These are phyloP conservation scores for Phyllotis vaccarum DNA, from an alignment of 2,797 vertebrate species.

Conservation along the genomic window DNA sequence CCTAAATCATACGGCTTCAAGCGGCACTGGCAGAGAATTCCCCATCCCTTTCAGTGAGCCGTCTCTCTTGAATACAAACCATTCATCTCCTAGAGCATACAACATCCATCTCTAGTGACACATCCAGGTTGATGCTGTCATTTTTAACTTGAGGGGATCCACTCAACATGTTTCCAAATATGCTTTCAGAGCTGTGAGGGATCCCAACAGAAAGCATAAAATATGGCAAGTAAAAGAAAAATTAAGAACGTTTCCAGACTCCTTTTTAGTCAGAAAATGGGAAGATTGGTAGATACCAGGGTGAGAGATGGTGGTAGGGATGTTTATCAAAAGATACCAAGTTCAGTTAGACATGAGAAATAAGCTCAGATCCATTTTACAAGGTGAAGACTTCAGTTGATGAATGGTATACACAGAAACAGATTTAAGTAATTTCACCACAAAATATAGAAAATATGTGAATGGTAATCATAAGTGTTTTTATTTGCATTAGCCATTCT, in stretches of 20 bases:
- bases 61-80: slow-evolving; percentile 39
- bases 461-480: neutral
- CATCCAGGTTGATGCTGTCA: neutral
- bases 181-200: neutral
- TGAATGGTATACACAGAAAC: neutral
- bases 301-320: neutral
- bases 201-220: neutral
- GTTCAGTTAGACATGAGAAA: neutral
- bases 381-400: neutral
- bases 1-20: neutral
- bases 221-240: neutral
- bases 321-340: neutral
- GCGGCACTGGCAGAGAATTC: neutral
- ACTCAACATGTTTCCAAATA: neutral
- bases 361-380: neutral
- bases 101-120: slow-evolving; percentile 23
- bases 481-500: neutral
- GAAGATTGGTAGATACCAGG: neutral
- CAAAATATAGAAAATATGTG: neutral
- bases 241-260: neutral
- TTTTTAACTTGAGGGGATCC: neutral
- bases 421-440: neutral
- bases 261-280: neutral
- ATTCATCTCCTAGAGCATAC: slow-evolving; percentile 64
- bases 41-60: slow-evolving; percentile 6